Base-by-base conservation (phyloP, 2,113 vertebrate species). In the Lycaon pictus region DNA sequence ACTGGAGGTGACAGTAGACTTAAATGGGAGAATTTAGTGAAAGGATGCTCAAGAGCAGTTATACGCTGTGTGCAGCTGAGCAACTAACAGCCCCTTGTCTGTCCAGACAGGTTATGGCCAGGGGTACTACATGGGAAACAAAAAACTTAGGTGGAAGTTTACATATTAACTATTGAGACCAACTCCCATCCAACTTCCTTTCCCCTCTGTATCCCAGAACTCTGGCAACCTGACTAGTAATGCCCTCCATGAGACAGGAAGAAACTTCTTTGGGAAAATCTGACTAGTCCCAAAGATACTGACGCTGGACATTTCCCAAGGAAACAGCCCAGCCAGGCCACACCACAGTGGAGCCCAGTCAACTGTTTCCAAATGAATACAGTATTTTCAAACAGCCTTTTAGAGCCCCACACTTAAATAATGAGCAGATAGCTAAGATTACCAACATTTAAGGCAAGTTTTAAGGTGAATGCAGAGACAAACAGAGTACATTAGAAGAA, bases 251-350 rank as follows among this genome's bases (percentile, higher is more conserved):
- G 22, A 76, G 27, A 79, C 5, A 3, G 48, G 43, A 71, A 48
- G 15, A 93, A 71, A 96, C 43, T 83, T 88, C n/a, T 89, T 20
- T 51, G 17, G 8, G 29, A 82, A 94, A 96, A 95, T 56, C 10
- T 76, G 83, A 91, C 16, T 37, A 17, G 27, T 32, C n/a, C 4
- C 67, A 65, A 79, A 32, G 23, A 85, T 67, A 58, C 16, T 25
- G 62, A 89, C 80, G 27, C 7, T 63, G n/a, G 20, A 23, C n/a
- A 35, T 53, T 83, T 80, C 63, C 22, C 56, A 89, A 92, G 37
- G 69, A 81, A 89, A 67, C 37, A 23, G 9, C 22, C 37, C 29
- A 43, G 9, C 20, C 23, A 67, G 58, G 67, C 11, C 22, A 92
- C 32, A 27, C 37, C 19, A 53, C 27, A 13, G 8, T 53, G 48